A percentile compares a stretch with the other conserved stretches of the same genome.
phyloP scores from a whole-genome alignment of 1,140 invertebrate genomes.

The Magallana angulata region DNA sequence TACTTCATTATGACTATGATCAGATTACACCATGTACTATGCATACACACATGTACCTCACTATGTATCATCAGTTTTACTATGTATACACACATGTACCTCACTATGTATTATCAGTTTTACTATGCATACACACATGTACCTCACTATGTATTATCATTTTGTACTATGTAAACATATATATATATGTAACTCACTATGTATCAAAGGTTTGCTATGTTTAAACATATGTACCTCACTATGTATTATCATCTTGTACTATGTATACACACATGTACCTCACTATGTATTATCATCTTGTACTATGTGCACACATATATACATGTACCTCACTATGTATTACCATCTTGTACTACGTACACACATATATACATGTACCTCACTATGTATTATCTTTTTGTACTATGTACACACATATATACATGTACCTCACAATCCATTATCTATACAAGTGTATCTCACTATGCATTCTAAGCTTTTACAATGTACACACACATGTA shows the following conservation, averaged over 20 bases:
- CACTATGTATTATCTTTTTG: background rate
- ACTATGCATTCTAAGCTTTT: background rate
- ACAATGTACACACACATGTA: background rate
- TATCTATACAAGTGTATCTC: background rate
- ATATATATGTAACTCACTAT: too few relatives aligned
- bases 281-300: background rate
- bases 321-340: background rate
- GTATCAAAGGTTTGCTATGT: too few relatives aligned
- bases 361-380: background rate
- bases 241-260: background rate
- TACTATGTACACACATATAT: background rate
- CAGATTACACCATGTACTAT: background rate
- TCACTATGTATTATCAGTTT: too few relatives aligned
- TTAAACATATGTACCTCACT: too few relatives aligned
- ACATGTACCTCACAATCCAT: background rate
- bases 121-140: background rate
- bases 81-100: background rate
- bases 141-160: background rate
- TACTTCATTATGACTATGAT: too few relatives aligned
- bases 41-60: background rate
- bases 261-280: background rate
- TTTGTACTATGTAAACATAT: too few relatives aligned
- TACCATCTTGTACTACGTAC: background rate
- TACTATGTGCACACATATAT: background rate
- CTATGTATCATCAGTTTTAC: background rate